Percentiles rank a stretch among this genome's conserved stretches.
Evolutionary conservation across 2,113 vertebrate genomes (phyloP).

Genomic region (Thermophis baileyi): DNA sequence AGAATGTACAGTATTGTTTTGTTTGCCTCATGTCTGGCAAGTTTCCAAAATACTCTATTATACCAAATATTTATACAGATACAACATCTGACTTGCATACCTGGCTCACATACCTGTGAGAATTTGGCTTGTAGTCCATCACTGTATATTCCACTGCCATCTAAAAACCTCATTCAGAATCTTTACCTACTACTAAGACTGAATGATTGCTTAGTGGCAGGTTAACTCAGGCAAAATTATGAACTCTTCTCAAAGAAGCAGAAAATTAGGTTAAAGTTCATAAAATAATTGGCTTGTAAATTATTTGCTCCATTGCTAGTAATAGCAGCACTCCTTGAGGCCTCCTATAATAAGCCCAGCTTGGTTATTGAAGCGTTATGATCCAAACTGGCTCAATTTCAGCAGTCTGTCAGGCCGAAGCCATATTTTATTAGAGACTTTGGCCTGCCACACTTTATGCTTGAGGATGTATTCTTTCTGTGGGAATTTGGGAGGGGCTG

Average conservation of each 20-base stretch:
- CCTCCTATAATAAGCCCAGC: neutral
- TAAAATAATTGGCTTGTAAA: slow-evolving; percentile 20
- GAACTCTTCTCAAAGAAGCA: slow-evolving; percentile 19
- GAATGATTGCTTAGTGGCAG: neutral
- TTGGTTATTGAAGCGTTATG: too few species aligned
- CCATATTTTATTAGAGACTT: too few species aligned
- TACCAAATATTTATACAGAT: neutral
- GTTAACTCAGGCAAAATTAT: neutral
- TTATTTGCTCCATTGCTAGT: slow-evolving; percentile 8
- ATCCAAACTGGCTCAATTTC: slow-evolving; percentile 5
- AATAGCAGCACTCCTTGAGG: slow-evolving; percentile 4
- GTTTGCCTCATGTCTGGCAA: neutral
- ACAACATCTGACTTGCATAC: neutral
- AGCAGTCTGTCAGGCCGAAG: too few species aligned
- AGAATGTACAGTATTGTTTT: neutral
- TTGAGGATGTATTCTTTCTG: too few species aligned
- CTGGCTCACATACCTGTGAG: neutral
- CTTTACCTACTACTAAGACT: neutral
- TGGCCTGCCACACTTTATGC: too few species aligned
- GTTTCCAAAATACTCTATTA: neutral
- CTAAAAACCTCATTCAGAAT: neutral
- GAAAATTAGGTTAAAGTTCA: slow-evolving; percentile 19
- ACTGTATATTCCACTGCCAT: neutral
- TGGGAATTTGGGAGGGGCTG: too few species aligned
- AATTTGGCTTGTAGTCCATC: neutral